phyloP scores from a whole-genome alignment of 2,888 invertebrate species.

The Conomelus anceps region DNA sequence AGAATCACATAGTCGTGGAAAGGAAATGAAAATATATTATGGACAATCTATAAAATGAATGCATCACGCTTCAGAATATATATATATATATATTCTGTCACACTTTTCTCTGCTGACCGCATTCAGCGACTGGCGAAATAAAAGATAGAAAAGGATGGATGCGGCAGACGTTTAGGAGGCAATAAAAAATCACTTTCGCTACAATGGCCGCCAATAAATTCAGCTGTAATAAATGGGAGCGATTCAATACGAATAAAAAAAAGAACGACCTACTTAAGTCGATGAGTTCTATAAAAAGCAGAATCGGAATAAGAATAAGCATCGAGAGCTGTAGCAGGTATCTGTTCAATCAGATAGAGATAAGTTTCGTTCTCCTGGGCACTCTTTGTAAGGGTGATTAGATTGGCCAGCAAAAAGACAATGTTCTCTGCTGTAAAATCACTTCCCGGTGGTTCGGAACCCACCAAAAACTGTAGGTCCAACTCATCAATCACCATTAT shows the following conservation, averaged over 20 bases:
- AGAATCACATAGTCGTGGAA: not conserved
- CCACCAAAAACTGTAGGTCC: too few relatives aligned
- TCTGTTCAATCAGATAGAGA: too few relatives aligned
- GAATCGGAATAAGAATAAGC: too few relatives aligned
- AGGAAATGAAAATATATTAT: not conserved
- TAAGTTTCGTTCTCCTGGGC: too few relatives aligned
- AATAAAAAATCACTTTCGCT: not conserved
- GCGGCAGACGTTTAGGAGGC: not conserved
- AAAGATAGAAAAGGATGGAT: not conserved
- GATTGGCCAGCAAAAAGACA: too few relatives aligned
- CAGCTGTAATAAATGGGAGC: not conserved
- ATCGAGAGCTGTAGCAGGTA: too few relatives aligned
- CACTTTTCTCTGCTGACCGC: not conserved
- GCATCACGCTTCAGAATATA: not conserved
- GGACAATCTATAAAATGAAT: not conserved
- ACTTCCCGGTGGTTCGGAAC: too few relatives aligned
- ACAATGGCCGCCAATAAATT: not conserved
- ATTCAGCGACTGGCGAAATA: not conserved
- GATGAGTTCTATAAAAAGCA: not conserved
- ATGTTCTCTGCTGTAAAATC: too few relatives aligned
- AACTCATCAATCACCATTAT: too few relatives aligned
- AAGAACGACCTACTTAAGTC: not conserved
- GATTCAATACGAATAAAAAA: not conserved
- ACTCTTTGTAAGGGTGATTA: too few relatives aligned
- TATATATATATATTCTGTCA: not conserved